Percentiles rank a stretch among this genome's conserved stretches.
phyloP scores from a whole-genome alignment of 2,113 vertebrate species.

The Vidua macroura region DNA sequence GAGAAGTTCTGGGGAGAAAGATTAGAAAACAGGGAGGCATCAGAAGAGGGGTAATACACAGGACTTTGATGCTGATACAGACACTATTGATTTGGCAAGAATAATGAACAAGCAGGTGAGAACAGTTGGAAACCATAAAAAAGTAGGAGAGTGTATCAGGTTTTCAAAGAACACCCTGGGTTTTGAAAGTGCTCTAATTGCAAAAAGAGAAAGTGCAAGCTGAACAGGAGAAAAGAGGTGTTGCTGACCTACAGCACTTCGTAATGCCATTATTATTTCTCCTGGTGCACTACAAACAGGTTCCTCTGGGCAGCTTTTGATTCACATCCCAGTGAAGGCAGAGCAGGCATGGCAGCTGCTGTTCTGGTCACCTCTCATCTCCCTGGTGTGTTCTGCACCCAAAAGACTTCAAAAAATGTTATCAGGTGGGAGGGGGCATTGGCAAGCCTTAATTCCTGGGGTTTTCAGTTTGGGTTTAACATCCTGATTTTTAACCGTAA shows the following conservation, averaged over 20 bases:
- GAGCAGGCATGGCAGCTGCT: not conserved
- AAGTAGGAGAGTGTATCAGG: not conserved
- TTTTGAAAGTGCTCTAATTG: not conserved
- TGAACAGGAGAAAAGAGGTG: not conserved
- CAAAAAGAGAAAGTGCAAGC: not conserved
- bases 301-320: not conserved
- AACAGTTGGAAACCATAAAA: not conserved
- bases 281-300: not conserved
- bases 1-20: not conserved
- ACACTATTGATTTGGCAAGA: slow-evolving; percentile 9
- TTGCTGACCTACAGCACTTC: not conserved
- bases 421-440: not conserved
- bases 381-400: not conserved
- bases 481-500: not conserved
- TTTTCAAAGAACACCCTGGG: not conserved
- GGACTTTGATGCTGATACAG: not conserved
- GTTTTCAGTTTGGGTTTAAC: not conserved
- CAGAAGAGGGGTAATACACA: not conserved
- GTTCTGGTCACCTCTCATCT: not conserved
- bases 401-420: not conserved
- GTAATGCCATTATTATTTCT: not conserved
- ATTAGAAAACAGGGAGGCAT: not conserved
- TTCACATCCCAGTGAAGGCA: not conserved
- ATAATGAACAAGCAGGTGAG: not conserved
- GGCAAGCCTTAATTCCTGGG: not conserved